Conservation (phyloP, 2,113 vertebrate species). For the Oncorhynchus tshawytscha region DNA sequence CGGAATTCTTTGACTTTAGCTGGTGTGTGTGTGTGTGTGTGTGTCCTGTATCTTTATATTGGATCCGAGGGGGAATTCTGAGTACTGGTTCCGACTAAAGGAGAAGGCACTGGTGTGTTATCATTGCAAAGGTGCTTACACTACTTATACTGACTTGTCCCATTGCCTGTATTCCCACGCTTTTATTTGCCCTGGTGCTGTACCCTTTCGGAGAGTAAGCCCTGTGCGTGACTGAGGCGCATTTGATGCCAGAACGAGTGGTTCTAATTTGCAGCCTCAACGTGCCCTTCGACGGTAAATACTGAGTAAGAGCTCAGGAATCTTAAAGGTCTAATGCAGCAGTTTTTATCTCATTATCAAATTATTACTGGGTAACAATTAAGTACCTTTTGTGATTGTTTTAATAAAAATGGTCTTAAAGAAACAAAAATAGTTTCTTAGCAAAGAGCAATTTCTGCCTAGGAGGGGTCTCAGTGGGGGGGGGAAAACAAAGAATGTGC, state of each 20-base stretch:
- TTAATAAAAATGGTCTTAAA: too few relatives aligned
- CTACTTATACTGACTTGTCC: too few relatives aligned
- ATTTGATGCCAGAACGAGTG: conserved; percentile 82
- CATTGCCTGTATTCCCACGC: background rate
- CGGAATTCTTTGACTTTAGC: background rate
- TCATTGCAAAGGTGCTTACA: too few relatives aligned
- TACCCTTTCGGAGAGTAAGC: conserved; percentile 34
- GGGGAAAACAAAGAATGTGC: background rate
- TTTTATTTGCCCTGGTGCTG: conserved; percentile 12
- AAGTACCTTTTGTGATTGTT: too few relatives aligned
- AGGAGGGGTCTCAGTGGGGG: too few relatives aligned
- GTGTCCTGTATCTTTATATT: background rate
- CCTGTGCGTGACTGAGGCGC: conserved; percentile 82
- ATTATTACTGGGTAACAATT: too few relatives aligned
- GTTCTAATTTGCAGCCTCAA: conserved; percentile 85
- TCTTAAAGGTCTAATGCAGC: conserved; percentile 60
- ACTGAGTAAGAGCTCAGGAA: conserved; percentile 90
- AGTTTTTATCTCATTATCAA: too few relatives aligned
- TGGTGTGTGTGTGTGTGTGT: background rate
- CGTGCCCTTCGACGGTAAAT: conserved; percentile 81
- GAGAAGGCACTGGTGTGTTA: too few relatives aligned
- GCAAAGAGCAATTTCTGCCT: too few relatives aligned
- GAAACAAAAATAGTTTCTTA: too few relatives aligned
- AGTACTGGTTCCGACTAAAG: too few relatives aligned
- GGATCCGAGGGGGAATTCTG: too few relatives aligned